Percentiles rank a stretch among this genome's conserved stretches.
These are phyloP conservation scores for Piscicola geometra DNA, from an alignment of 2,888 invertebrate species.

Conservation along the genomic window DNA sequence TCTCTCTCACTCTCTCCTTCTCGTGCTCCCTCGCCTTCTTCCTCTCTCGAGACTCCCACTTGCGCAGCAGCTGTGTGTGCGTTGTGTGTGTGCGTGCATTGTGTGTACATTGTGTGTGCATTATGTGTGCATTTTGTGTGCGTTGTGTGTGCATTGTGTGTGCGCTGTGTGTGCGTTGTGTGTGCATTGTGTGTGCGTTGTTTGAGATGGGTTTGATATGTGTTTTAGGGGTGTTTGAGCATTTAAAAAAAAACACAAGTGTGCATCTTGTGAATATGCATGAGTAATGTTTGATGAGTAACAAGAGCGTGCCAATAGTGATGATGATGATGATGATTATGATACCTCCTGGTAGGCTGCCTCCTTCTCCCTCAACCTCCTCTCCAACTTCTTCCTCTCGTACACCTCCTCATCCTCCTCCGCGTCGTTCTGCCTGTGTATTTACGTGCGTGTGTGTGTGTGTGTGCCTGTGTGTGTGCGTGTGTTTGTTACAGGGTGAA, in stretches of 20 bases:
- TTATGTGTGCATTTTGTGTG: background rate
- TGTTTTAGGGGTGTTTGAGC: no score
- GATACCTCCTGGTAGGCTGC: conserved; percentile 82
- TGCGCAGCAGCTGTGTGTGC: conserved; percentile 58
- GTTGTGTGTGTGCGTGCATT: background rate
- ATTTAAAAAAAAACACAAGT: no score
- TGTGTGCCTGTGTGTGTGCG: no score
- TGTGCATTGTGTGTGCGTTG: no score
- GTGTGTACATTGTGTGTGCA: background rate
- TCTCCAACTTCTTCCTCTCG: conserved; percentile 81
- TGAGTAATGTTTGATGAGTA: no score
- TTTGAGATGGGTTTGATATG: no score
- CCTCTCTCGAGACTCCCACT: conserved; percentile 56
- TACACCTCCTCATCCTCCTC: conserved; percentile 80
- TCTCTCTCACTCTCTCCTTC: conserved; percentile 77
- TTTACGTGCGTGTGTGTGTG: no score
- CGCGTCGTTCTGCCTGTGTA: conserved; percentile 23
- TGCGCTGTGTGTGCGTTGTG: no score
- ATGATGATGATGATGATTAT: background rate
- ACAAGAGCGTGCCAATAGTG: no score
- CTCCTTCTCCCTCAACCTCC: conserved; percentile 88
- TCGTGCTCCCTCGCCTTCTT: conserved; percentile 74
- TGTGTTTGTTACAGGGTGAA: no score
- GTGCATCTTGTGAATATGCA: no score
- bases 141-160: no score